Percentiles rank a stretch among this genome's conserved stretches.
phyloP scores from a whole-genome alignment of 2,888 invertebrate species.

The Eupithecia inturbata region DNA sequence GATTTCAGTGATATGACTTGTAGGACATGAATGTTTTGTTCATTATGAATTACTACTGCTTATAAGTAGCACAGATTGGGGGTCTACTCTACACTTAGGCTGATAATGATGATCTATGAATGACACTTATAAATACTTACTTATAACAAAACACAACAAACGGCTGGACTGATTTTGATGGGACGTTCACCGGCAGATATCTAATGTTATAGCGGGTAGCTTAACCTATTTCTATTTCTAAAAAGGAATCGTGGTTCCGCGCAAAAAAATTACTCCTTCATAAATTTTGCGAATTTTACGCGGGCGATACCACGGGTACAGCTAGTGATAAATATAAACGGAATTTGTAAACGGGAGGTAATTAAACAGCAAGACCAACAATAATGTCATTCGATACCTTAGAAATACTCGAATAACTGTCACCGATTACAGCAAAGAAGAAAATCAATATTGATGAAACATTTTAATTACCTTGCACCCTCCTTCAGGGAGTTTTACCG shows the following conservation, averaged over 20 bases:
- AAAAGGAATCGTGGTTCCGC: neutral
- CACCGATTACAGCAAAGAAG: slow-evolving; percentile 34
- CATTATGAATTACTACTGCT: neutral
- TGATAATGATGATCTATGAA: neutral
- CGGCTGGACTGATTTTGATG: neutral
- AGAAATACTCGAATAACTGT: slow-evolving; percentile 27
- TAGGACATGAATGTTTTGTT: neutral
- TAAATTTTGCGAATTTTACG: neutral
- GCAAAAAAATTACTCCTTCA: too few relatives aligned
- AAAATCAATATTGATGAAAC: slow-evolving; percentile 57
- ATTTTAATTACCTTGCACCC: slow-evolving; percentile 62
- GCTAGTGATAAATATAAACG: neutral
- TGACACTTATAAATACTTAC: too few relatives aligned
- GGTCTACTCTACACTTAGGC: neutral
- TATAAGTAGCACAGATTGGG: neutral
- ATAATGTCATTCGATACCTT: slow-evolving; percentile 8
- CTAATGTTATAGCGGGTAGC: neutral
- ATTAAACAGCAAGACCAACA: slow-evolving; percentile 3
- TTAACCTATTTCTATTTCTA: neutral
- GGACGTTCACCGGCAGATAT: neutral
- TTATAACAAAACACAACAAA: neutral
- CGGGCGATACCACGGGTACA: neutral
- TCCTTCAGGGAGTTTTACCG: slow-evolving; percentile 53
- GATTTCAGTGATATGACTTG: neutral
- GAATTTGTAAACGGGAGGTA: slow-evolving; percentile 1